A percentile compares a stretch with the other conserved stretches of the same genome.
phyloP scores from a whole-genome alignment of 2,797 vertebrate genomes.

The Centroberyx gerrardi region DNA sequence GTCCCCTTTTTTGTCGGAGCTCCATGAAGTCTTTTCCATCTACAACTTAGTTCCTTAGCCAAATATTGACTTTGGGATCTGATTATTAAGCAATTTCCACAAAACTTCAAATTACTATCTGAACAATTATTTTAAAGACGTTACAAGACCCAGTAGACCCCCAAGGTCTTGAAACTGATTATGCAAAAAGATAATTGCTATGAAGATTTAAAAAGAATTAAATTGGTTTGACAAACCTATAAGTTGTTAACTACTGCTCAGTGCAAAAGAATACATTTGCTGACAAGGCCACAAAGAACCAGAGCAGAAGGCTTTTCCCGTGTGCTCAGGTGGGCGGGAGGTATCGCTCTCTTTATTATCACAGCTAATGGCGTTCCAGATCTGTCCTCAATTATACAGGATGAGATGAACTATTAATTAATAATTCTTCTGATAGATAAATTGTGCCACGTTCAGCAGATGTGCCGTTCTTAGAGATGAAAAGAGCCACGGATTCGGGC shows the following conservation, averaged over 20 bases:
- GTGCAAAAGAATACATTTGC: slow-evolving; percentile 87
- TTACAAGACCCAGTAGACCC: slow-evolving; percentile 84
- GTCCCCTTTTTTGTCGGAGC: slow-evolving; percentile 56
- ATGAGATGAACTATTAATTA: slow-evolving; percentile 87
- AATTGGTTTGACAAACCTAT: slow-evolving; percentile 89
- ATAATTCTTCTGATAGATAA: slow-evolving; percentile 86
- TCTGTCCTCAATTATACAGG: slow-evolving; percentile 86
- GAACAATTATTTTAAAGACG: slow-evolving; percentile 88
- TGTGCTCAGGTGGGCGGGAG: slow-evolving; percentile 85
- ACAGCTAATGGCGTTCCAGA: slow-evolving; percentile 85
- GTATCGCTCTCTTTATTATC: slow-evolving; percentile 85
- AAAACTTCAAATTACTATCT: slow-evolving; percentile 87
- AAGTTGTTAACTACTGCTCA: slow-evolving; percentile 87
- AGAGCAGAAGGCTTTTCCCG: slow-evolving; percentile 70
- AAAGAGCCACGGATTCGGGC: slow-evolving; percentile 63
- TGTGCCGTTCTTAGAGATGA: slow-evolving; percentile 74
- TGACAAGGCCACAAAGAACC: slow-evolving; percentile 84
- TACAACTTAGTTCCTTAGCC: slow-evolving; percentile 81
- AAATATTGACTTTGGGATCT: slow-evolving; percentile 88
- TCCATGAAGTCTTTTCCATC: slow-evolving; percentile 80
- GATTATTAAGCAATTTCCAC: slow-evolving; percentile 89
- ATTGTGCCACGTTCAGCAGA: slow-evolving; percentile 86
- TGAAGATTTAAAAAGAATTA: slow-evolving; percentile 88
- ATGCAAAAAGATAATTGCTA: slow-evolving; percentile 88
- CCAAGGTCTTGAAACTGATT: slow-evolving; percentile 88